Base-by-base conservation (phyloP, 2,113 vertebrate genomes). In the Phylloscopus whistleri region DNA sequence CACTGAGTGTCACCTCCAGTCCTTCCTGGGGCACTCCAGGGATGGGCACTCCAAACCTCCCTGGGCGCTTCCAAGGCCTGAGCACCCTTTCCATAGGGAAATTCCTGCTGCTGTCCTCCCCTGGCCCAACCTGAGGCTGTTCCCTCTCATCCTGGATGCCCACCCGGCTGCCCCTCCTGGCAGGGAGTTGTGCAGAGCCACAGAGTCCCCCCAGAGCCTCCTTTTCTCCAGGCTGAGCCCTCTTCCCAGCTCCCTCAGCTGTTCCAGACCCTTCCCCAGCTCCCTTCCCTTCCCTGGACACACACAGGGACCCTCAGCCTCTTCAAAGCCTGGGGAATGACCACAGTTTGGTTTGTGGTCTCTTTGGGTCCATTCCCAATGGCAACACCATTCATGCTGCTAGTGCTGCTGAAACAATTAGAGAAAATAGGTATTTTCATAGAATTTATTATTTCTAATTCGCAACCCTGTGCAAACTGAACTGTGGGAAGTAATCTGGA, bases 331-430 rank as follows among this genome's bases (percentile, higher is more conserved):
- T 24, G 21, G 23, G 24, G 19, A n/a, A 37, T 67, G 52, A 3
- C 21, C 20, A 18, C 3, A 0, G 3, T 33, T 67, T 30, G 6
- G 26, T 44, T 37, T 4, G 0, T 30, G 19, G 5, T 24, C 55
- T 52, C 55, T 63, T n/a, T 18, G 9, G 23, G 52, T 24, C 53
- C 43, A 9, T 30, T 78, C 21, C 7, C 3, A 1, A 59, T 13
- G 49, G 58, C 4, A 31, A 30, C 24, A 6, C 14, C 20, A 3
- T 26, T 82, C 33, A 2, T 26, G 7, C 9, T 46, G 67, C 63
- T 12, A 31, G 8, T 59, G 79, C 41, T 58, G 63, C 63, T 72
- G 33, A 43, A 84, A 62, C 7, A 52, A 56, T n/a, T 49, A 39
- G 33, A 52, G 8, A 27, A n/a, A 52, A 55, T 7, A 22, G 1